Evolutionary conservation across 2,797 vertebrate species (phyloP), one percentile per base, ranked within the genome.

Genomic region (Lerista edwardsae): DNA sequence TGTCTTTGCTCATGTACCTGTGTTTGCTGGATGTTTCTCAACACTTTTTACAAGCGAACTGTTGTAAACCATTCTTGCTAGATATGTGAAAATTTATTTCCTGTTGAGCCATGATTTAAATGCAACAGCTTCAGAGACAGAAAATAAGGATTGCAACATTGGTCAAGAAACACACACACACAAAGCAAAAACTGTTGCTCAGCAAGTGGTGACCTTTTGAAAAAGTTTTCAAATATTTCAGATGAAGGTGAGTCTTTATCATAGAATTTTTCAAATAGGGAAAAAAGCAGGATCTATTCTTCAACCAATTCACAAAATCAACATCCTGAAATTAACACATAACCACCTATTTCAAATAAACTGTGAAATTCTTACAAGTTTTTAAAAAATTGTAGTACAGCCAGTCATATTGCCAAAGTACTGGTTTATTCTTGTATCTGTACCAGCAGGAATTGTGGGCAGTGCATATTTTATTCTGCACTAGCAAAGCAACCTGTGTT

Each of bases 371-470:
- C 21, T 80, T 86, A 9, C 78, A 89, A 55, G 55, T 47, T 41
- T 72, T 85, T 88, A 87, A 3, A 47, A 0, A 8, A 80, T 90
- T 51, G 85, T 62, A 73, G 31, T 34, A 84, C 75, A 88, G 23
- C 29, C 81, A 86, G 29, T 84, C 31, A 79, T 75, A 86, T 86
- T 84, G 73, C 83, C 88, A 90, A 90, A 79, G 39, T 77, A 68
- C 73, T 59, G 82, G 59, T 81, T 9, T 51, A 11, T 83, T 57
- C 79, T 79, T n/a, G 75, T 23, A 76, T 7, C 74, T 81, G 80
- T 34, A 76, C 27, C 6, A 4, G 3, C 62, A 2, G 3, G 75
- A 57, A 64, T n/a, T 78, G 34, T 79, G 72, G 47, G 81, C 65
- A 67, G 15, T 65, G 39, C 39, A 72, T 23, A 84, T 29, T 79